Evolutionary conservation across 2,113 vertebrate species (phyloP).

Genomic region (Oncorhynchus nerka): DNA sequence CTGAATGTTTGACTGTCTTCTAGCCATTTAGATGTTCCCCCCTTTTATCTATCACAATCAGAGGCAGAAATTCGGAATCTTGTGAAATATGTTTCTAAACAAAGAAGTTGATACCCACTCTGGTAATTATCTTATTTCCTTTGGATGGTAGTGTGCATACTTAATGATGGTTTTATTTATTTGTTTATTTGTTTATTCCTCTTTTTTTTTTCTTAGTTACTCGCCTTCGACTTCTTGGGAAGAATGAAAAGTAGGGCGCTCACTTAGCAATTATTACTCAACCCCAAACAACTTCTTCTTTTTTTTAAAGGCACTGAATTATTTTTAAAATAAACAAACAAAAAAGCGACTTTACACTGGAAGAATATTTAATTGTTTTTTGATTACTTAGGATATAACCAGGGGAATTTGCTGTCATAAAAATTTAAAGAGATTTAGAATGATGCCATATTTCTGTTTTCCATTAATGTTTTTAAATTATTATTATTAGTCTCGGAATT

Average conservation of each 20-base stretch:
- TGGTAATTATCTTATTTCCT: constrained; percentile 70
- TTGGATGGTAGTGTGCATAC: constrained; percentile 63
- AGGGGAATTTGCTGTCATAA: constrained; percentile 78
- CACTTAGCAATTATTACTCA: constrained; percentile 72
- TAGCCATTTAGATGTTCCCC: constrained; percentile 36
- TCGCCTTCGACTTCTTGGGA: constrained; percentile 62
- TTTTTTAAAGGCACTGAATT: constrained; percentile 72
- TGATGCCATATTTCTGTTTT: constrained; percentile 74
- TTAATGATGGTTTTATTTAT: constrained; percentile 69
- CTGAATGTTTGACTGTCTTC: constrained; percentile 16
- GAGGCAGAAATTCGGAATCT: constrained; percentile 45
- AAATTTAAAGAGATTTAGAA: constrained; percentile 78
- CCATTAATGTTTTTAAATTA: constrained; percentile 71
- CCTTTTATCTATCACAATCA: constrained; percentile 21
- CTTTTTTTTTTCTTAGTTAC: constrained; percentile 50
- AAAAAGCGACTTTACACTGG: constrained; percentile 72
- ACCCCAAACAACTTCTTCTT: constrained; percentile 62
- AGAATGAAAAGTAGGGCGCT: constrained; percentile 73
- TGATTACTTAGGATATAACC: constrained; percentile 79
- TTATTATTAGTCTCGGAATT: constrained; percentile 64
- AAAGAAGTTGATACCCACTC: constrained; percentile 55
- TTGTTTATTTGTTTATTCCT: constrained; percentile 62
- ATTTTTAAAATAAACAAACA: constrained; percentile 75
- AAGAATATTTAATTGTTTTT: constrained; percentile 86
- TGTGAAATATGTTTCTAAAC: constrained; percentile 51